Base-by-base conservation (phyloP, 2,113 vertebrate genomes). In the Malurus elegans region DNA sequence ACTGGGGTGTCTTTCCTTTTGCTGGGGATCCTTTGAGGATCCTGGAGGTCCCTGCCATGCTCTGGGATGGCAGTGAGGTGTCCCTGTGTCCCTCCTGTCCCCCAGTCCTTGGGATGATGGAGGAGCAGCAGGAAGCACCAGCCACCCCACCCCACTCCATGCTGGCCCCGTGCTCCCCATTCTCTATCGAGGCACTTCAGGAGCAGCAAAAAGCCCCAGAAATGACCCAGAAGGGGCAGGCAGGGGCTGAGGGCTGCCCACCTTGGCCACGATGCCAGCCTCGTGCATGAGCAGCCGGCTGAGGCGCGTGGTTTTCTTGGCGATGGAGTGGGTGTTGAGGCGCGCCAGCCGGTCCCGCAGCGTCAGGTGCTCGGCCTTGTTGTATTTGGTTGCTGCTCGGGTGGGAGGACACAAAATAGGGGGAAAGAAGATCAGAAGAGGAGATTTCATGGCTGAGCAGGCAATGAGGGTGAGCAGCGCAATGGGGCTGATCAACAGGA, bases 301-400 rank as follows among this genome's bases (percentile, higher is more conserved):
- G 78, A 99, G 95, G 44, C 99, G 97, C 0, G 98, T 97, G 7
- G 99, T 99, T 98, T 99, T 99, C 97, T 99, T 99, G 61, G 98
- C 98, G 6, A 99, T 99, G 82, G 99, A 99, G 97, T 99, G 99
- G 0, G 98, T 97, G 97, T 98, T 99, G 92, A 99, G 96, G 9
- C 99, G 98, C 7, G 98, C 98, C 23, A 99, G 97, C 90, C 98
- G 98, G 87, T 99, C 99, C 89, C 97, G 98, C 66, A 99, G 98
- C 15, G 98, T 98, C 97, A 99, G 97, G 10, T 95, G 98, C 95
- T 99, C 99, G 0, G 97, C 98, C 92, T 98, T 99, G 96, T 92
- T 98, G 97, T 99, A 99, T 96, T 99, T 99, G 92, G 98, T 98
- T 18, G 99, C 99, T 99, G 86, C 32, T 60, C 96, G 2, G 88